Evolutionary conservation across 2,888 invertebrate species (phyloP).

Genomic region (Ypsolopha scabrella): DNA sequence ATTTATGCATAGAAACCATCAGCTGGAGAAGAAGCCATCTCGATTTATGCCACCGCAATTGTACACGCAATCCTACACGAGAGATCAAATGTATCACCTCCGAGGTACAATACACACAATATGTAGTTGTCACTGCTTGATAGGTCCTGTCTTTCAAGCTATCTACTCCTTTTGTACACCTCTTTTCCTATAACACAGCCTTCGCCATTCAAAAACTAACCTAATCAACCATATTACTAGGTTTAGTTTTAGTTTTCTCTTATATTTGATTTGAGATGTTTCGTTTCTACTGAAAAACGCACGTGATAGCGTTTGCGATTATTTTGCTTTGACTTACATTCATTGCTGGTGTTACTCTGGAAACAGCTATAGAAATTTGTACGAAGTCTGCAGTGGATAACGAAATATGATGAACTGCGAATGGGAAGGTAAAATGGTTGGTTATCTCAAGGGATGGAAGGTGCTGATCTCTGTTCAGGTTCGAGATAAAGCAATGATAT

Average conservation of each 20-base stretch:
- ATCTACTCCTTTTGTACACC: constrained; percentile 26
- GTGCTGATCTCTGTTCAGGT: constrained; percentile 51
- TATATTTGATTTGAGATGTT: no score
- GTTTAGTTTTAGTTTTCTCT: background rate
- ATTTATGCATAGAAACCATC: no score
- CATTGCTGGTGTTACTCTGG: background rate
- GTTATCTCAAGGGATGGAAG: constrained; percentile 21
- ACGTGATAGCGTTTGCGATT: background rate
- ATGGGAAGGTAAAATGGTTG: background rate
- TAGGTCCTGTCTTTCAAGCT: constrained; percentile 66
- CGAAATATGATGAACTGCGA: background rate
- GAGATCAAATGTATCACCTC: constrained; percentile 29
- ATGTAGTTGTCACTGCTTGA: constrained; percentile 66
- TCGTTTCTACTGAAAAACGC: background rate
- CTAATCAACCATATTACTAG: background rate
- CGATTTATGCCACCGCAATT: constrained; percentile 50
- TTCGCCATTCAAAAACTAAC: background rate
- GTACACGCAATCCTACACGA: constrained; percentile 21
- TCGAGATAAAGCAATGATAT: constrained; percentile 59
- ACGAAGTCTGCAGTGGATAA: background rate
- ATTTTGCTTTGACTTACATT: background rate
- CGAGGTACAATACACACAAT: constrained; percentile 60
- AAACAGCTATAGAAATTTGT: no score
- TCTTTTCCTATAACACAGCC: background rate
- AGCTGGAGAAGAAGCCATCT: constrained; percentile 10